A percentile compares a stretch with the other conserved stretches of the same genome.
phyloP scores from a whole-genome alignment of 1,140 invertebrate species.

The Halotydeus destructor region DNA sequence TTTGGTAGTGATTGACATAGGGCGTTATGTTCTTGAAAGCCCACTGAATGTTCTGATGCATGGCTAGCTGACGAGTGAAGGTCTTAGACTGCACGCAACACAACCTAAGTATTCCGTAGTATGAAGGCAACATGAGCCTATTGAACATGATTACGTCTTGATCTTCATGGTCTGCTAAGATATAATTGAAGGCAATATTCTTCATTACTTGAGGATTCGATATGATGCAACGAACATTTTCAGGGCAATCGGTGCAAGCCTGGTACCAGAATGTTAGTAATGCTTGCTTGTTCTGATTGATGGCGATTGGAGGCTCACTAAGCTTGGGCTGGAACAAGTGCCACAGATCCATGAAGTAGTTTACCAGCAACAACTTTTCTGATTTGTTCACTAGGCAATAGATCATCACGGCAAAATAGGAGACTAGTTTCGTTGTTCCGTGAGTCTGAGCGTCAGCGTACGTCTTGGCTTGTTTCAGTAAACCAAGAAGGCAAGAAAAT shows the following conservation, averaged over 20 bases:
- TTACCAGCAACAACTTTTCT: constrained; percentile 59
- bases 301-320: constrained; percentile 78
- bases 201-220: constrained; percentile 60
- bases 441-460: constrained; percentile 54
- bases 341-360: constrained; percentile 70
- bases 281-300: constrained; percentile 85
- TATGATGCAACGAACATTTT: constrained; percentile 68
- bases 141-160: constrained; percentile 83
- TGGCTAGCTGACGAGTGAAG: constrained; percentile 61
- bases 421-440: constrained; percentile 69
- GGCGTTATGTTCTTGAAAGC: constrained; percentile 87
- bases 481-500: constrained; percentile 6
- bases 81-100: constrained; percentile 64
- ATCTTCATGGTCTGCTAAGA: constrained; percentile 87
- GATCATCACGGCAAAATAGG: constrained; percentile 70
- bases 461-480: constrained; percentile 49
- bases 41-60: constrained; percentile 87
- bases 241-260: constrained; percentile 68
- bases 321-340: constrained; percentile 79
- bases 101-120: constrained; percentile 67
- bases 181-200: constrained; percentile 91
- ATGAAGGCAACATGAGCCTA: constrained; percentile 76
- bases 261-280: constrained; percentile 78
- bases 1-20: constrained; percentile 71
- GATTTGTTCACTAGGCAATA: constrained; percentile 68